phyloP scores from a whole-genome alignment of 2,888 invertebrate genomes.

The Ormyrus nitidulus region DNA sequence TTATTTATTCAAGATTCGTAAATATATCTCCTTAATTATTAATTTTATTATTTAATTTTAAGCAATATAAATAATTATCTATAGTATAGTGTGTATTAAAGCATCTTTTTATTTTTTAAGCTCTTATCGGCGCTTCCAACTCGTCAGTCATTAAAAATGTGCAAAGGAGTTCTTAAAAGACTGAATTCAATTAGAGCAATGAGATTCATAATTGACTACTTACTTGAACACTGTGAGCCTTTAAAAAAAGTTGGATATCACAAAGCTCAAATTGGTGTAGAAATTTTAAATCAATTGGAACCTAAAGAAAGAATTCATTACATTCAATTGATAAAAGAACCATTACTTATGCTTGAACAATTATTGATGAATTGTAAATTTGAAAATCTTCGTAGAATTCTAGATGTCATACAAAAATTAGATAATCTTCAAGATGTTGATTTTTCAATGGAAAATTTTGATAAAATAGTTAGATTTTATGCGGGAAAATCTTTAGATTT shows the following conservation, averaged over 20 bases:
- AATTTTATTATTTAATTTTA: constrained; percentile 7
- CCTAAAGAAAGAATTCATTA: constrained; percentile 78
- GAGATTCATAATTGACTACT: constrained; percentile 81
- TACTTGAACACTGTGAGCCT: constrained; percentile 76
- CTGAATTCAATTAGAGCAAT: constrained; percentile 81
- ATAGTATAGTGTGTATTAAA: too few relatives aligned
- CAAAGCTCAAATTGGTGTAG: constrained; percentile 82
- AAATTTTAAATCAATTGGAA: constrained; percentile 81
- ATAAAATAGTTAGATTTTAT: constrained; percentile 83
- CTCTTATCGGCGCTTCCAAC: constrained; percentile 80
- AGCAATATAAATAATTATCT: background rate
- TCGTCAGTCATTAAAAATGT: constrained; percentile 79
- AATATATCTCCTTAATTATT: background rate
- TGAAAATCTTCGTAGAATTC: constrained; percentile 80
- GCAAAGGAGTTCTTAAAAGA: constrained; percentile 80
- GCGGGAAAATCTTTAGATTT: constrained; percentile 89
- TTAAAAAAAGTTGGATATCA: constrained; percentile 77
- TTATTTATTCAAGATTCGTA: too few relatives aligned
- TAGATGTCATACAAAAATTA: constrained; percentile 77
- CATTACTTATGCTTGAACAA: constrained; percentile 88
- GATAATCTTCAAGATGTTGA: constrained; percentile 71
- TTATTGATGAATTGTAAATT: constrained; percentile 90
- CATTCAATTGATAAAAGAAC: constrained; percentile 82
- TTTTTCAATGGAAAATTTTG: constrained; percentile 81
- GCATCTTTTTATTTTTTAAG: constrained; percentile 58